Evolutionary conservation across 1,140 invertebrate species (phyloP).

Genomic region (Leptinotarsa texana): DNA sequence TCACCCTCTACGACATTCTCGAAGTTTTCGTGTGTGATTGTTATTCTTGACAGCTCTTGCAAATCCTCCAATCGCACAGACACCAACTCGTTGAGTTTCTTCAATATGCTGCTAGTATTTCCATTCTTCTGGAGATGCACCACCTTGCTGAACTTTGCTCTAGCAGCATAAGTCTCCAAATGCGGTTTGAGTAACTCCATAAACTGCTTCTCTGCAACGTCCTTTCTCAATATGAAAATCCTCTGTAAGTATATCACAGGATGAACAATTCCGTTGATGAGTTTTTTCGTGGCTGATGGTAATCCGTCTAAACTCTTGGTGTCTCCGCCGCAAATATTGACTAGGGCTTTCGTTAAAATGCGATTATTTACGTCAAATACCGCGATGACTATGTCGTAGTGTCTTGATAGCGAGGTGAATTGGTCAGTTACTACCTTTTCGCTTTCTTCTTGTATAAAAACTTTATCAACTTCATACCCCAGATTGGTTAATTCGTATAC

Average conservation of each 20-base stretch:
- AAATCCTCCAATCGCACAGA: conserved; percentile 7
- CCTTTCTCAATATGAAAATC: conserved; percentile 35
- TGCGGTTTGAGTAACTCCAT: conserved; percentile 30
- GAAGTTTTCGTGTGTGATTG: conserved; percentile 13
- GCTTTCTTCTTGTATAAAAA: conserved; percentile 20
- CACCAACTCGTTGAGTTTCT: conserved; percentile 10
- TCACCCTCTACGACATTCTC: conserved; percentile 26
- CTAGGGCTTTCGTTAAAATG: conserved; percentile 28
- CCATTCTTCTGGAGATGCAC: conserved; percentile 32
- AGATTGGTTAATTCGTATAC: conserved; percentile 19
- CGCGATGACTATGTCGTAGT: conserved; percentile 36
- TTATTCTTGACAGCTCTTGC: background rate
- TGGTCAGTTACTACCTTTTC: conserved; percentile 27
- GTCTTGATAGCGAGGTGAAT: conserved; percentile 26
- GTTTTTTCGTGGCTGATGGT: conserved; percentile 22
- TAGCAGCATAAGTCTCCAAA: conserved; percentile 22
- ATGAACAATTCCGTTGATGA: conserved; percentile 25
- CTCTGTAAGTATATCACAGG: conserved; percentile 38
- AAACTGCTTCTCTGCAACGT: conserved; percentile 28
- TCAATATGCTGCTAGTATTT: conserved; percentile 13
- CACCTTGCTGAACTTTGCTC: conserved; percentile 23
- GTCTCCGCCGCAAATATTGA: conserved; percentile 26
- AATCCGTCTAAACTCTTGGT: conserved; percentile 17
- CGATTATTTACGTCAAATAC: conserved; percentile 16
- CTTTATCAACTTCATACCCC: conserved; percentile 28